Conservation (phyloP, 2,113 vertebrate genomes). For the Caranx ignobilis region DNA sequence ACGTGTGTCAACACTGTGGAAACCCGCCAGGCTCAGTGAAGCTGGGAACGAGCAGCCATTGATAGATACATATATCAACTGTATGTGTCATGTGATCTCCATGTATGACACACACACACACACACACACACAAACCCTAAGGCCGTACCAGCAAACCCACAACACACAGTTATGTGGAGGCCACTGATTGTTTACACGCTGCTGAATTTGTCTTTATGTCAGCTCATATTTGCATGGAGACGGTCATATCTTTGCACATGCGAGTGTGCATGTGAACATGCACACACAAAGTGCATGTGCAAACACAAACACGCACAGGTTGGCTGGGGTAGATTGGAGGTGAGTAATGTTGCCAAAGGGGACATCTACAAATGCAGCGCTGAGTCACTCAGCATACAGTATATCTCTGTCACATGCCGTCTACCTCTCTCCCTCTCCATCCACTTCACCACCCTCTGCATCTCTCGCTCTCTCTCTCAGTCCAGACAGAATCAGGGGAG, state of each 20-base stretch:
- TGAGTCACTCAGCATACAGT: constrained; percentile 53
- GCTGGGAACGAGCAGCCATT: background rate
- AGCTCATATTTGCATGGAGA: background rate
- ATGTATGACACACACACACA: background rate
- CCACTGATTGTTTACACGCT: background rate
- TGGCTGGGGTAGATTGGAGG: constrained; percentile 12
- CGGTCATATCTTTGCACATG: background rate
- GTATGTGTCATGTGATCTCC: background rate
- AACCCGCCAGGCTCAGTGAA: background rate
- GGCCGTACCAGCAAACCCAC: background rate
- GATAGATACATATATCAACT: background rate
- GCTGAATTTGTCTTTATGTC: background rate
- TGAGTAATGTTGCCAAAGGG: constrained; percentile 46
- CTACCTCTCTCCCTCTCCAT: background rate
- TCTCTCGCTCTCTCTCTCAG: background rate
- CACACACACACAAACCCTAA: background rate
- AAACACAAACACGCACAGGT: constrained; percentile 15
- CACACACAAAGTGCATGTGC: constrained; percentile 19
- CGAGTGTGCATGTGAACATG: background rate
- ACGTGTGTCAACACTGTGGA: too few relatives aligned
- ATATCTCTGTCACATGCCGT: background rate
- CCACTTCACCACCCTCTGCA: too few relatives aligned
- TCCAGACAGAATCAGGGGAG: constrained; percentile 15
- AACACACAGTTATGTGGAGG: background rate
- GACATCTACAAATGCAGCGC: constrained; percentile 28